Conservation (phyloP, 2,888 invertebrate species). For the Mellilla xanthometata region DNA sequence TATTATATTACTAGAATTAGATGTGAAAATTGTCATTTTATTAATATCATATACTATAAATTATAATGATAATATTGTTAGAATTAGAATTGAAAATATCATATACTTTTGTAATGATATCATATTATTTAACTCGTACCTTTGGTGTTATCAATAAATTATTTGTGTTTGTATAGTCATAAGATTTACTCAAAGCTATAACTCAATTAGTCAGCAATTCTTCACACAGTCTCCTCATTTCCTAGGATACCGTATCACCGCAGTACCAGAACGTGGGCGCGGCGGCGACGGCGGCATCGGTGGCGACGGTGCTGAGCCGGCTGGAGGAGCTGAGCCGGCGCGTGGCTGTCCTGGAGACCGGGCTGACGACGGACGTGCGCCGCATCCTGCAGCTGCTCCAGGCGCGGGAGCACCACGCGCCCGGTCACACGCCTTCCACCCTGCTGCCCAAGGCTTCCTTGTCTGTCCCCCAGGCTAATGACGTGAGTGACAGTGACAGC, state of each 20-base stretch:
- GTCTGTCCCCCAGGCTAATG: constrained; percentile 68
- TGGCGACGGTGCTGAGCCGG: constrained; percentile 83
- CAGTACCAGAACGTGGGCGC: constrained; percentile 75
- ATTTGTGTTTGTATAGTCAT: no score
- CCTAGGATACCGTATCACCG: constrained; percentile 70
- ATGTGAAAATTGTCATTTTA: no score
- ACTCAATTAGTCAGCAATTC: no score
- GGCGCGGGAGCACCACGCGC: constrained; percentile 65
- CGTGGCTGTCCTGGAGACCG: constrained; percentile 87
- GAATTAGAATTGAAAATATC: no score
- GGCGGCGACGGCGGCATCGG: constrained; percentile 61
- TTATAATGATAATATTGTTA: no score
- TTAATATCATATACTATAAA: no score
- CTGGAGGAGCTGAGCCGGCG: constrained; percentile 87
- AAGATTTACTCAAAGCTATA: no score
- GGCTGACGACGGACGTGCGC: constrained; percentile 88
- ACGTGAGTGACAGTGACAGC: no score
- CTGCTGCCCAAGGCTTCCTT: constrained; percentile 67
- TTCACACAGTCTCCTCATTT: constrained; percentile 2
- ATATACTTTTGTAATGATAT: no score
- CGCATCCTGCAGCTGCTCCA: constrained; percentile 87
- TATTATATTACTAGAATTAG: no score
- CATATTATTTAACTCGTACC: no score
- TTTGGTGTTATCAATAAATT: no score
- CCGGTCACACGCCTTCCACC: constrained; percentile 65